Base-by-base conservation (phyloP, 2,888 invertebrate genomes). In the Eupeodes luniger region DNA sequence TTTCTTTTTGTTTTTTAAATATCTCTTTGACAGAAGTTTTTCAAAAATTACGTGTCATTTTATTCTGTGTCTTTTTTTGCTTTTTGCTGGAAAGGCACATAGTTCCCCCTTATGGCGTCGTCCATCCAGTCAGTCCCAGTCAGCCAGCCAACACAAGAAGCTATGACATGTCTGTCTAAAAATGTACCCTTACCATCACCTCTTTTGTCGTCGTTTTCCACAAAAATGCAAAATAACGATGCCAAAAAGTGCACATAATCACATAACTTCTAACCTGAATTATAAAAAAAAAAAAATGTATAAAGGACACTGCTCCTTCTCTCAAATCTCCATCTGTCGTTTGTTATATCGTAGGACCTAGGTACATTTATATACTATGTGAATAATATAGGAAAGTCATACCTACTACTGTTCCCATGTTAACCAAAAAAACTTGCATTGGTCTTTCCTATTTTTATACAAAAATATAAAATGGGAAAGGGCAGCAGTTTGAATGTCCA, bases 211-310 rank as follows among this genome's bases (percentile, higher is more conserved):
- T 77, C 80, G 64, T 84, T 81, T 81, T 34, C 67, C 67, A n/a
- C 19, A 19, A 19, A 84, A 87, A 84, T 83, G 79, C 83, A 80
- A 87, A 87, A 69, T 87, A 87, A 83, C 80, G 83, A 87, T 76
- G 83, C 67, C 84, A 77, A 84, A 83, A 87, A 84, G 80, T 84
- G 61, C 82, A 87, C 67, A 84, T 84, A 87, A 87, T 84, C 84
- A 81, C 77, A 87, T 84, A 84, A 87, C 84, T 87, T 87, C 77
- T 77, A 77, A 80, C 83, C 76, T 40, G 53, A 36, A 61, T n/a
- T 10, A 34, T 4, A 40, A 55, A 40, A 27, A 77, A 87, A 83
- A 80, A 79, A 66, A 72, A 69, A 57, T 64, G 70, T 75, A 57
- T 27, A 74, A 19, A 75, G 84, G 77, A 69, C 84, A 87, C 77